Conservation (phyloP, 2,113 vertebrate species). For the Entelurus aequoreus region DNA sequence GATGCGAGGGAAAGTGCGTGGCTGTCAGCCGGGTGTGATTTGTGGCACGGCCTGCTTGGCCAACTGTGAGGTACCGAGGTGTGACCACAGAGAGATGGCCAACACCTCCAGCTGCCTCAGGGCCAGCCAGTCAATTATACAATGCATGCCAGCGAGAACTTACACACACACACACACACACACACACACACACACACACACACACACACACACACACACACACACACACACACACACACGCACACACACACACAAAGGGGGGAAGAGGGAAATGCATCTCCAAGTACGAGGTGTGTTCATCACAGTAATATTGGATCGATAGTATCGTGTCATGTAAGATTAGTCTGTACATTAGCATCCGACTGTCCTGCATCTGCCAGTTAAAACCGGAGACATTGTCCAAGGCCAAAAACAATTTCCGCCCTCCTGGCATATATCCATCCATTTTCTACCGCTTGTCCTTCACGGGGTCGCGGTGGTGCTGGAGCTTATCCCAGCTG, state of each 20-base stretch:
- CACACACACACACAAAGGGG: slow-evolving; percentile 2
- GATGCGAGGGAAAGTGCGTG: slow-evolving; percentile 32
- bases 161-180: too few species aligned
- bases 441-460: too few species aligned
- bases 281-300: slow-evolving; percentile 9
- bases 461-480: too few species aligned
- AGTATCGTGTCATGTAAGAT: slow-evolving; percentile 4
- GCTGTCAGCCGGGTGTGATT: slow-evolving; percentile 61
- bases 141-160: slow-evolving; percentile 52
- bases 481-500: too few species aligned
- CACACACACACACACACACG: too few species aligned
- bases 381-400: too few species aligned
- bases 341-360: neutral
- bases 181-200: too few species aligned
- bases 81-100: slow-evolving; percentile 62
- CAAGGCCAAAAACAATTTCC: too few species aligned
- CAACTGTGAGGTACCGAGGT: slow-evolving; percentile 66
- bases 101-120: slow-evolving; percentile 65
- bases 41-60: slow-evolving; percentile 65
- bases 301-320: slow-evolving; percentile 19
- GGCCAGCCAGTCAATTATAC: slow-evolving; percentile 71
- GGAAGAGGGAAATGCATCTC: slow-evolving; percentile 30
- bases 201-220: too few species aligned
- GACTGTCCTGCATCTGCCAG: too few species aligned
- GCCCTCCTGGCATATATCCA: too few species aligned